These are phyloP conservation scores for Threskiornis aethiopicus DNA, from an alignment of 2,797 vertebrate species.

Conservation along the genomic window DNA sequence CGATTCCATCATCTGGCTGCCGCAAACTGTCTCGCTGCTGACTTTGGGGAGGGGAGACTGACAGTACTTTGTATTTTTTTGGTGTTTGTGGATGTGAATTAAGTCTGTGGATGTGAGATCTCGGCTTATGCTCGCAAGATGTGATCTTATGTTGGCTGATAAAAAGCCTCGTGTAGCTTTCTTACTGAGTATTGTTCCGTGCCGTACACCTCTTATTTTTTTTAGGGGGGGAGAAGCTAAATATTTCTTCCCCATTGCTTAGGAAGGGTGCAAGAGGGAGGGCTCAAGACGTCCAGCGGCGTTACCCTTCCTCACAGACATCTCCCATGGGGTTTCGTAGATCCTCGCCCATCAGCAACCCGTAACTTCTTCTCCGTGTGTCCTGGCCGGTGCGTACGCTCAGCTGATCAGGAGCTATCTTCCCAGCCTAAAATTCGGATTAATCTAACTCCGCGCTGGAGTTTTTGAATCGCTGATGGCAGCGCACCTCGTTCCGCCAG, in stretches of 20 bases:
- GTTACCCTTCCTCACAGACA: not conserved
- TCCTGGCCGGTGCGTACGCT: not conserved
- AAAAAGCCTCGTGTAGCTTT: not conserved
- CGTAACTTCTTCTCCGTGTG: not conserved
- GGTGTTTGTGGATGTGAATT: not conserved
- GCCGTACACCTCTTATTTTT: too few species aligned
- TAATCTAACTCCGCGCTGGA: not conserved
- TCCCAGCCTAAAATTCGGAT: not conserved
- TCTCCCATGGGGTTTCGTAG: not conserved
- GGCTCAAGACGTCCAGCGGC: fast-evolving
- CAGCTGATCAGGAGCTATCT: not conserved
- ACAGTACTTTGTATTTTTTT: too few species aligned
- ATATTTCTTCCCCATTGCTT: fast-evolving
- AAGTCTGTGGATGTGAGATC: not conserved
- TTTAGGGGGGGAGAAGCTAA: not conserved
- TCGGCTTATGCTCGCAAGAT: not conserved
- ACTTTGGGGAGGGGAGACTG: not conserved
- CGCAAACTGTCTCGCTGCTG: not conserved
- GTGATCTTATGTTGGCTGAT: not conserved
- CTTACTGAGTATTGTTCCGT: fast-evolving
- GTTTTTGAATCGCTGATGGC: fast-evolving
- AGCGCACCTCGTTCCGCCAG: not conserved
- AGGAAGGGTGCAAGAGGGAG: not conserved
- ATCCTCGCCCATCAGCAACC: not conserved
- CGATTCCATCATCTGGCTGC: not conserved